Conservation (phyloP, 2,888 invertebrate species). For the Bhutanitis thaidina region DNA sequence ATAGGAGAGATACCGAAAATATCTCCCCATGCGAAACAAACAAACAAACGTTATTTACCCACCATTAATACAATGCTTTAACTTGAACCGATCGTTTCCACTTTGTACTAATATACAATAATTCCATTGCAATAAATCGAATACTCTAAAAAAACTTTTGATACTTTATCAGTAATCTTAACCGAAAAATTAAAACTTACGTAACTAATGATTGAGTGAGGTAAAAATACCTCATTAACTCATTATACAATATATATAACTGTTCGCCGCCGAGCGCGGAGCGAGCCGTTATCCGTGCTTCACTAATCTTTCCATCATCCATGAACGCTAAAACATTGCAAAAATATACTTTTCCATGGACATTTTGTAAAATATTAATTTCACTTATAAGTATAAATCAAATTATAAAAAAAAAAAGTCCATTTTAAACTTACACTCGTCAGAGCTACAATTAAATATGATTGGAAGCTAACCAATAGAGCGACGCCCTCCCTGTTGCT, state of each 20-base stretch:
- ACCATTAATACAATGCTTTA: slow-evolving; percentile 1
- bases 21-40: neutral
- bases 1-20: neutral
- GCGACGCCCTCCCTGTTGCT: slow-evolving; percentile 29
- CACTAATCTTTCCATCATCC: neutral
- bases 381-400: neutral
- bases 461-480: slow-evolving; percentile 20
- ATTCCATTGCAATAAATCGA: slow-evolving; percentile 49
- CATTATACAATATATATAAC: slow-evolving; percentile 25
- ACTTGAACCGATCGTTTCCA: slow-evolving; percentile 19
- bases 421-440: too few relatives aligned
- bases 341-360: neutral
- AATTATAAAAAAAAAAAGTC: neutral
- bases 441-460: neutral
- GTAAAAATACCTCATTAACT: slow-evolving; percentile 37
- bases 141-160: slow-evolving; percentile 46
- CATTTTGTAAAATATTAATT: neutral
- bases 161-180: slow-evolving; percentile 57
- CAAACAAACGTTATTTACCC: neutral
- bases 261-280: slow-evolving; percentile 26
- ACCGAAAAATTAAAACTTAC: slow-evolving; percentile 34
- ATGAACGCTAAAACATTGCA: slow-evolving; percentile 5
- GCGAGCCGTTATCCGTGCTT: slow-evolving; percentile 34
- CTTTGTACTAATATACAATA: slow-evolving; percentile 77
- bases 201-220: slow-evolving; percentile 51